Base-by-base conservation (phyloP, 2,888 invertebrate genomes). In the Acronicta alni region DNA sequence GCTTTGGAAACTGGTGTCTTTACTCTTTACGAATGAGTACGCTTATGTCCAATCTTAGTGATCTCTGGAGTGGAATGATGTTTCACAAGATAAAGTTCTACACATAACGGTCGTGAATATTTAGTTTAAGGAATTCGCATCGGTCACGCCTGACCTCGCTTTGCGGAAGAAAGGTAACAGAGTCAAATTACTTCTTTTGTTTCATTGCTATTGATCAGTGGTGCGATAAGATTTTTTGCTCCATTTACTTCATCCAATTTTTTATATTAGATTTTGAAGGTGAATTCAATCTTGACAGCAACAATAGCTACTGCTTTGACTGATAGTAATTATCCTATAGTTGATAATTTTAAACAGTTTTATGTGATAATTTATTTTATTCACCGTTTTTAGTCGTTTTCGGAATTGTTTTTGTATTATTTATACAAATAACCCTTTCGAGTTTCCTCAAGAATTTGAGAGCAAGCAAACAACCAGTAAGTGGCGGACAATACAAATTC, bases 151-250 rank as follows among this genome's bases (percentile, higher is more conserved):
- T 86, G 92, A 90, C 91, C 93, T 92, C 90, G 88, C 75, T 70
- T 87, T 87, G 83, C 90, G 91, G 92, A 93, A 93, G 93, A 92
- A 91, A 91, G 84, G 88, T 88, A 87, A 81, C 85, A 80, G 82
- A 85, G 57, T 78, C 72, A 67, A 67, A 86, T 89, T 87, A 89
- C 84, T 87, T 85, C 86, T 90, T 88, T 89, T 90, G 89, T 89
- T 89, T 89, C 83, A 86, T 81, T 83, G 78, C 81, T 77, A 81
- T 81, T 75, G 83, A 82, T 82, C 82, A 81, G 57, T 77, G 70
- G 78, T 71, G 77, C 67, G 80, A 80, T 82, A 81, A 79, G 67
- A 78, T 78, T 85, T 89, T 86, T 89, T 87, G 81, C 81, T 84
- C 77, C 62, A 82, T 73, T 85, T 83, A 79, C 61, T 81, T 79